Conservation (phyloP, 2,797 vertebrate species). For the Acrossocheilus fasciatus region DNA sequence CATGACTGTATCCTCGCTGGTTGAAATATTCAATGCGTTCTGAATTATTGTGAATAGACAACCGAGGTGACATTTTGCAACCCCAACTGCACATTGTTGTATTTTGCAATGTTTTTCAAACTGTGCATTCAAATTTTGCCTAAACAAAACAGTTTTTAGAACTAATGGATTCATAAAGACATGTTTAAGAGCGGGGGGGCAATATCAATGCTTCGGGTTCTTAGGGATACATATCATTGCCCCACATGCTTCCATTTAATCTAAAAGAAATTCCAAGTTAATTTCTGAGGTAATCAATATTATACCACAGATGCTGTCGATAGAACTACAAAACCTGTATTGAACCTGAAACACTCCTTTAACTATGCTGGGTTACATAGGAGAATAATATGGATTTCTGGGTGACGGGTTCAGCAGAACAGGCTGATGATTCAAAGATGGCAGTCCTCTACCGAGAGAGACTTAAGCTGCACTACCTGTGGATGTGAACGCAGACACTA, state of each 20-base stretch:
- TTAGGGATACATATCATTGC: neutral
- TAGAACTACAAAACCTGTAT: neutral
- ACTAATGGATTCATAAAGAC: neutral
- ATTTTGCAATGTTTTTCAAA: neutral
- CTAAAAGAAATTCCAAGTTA: neutral
- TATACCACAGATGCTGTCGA: neutral
- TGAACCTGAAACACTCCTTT: neutral
- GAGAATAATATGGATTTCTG: neutral
- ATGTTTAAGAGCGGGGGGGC: neutral
- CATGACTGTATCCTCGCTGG: neutral
- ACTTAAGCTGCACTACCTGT: neutral
- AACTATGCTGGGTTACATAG: neutral
- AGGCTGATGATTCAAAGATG: no score
- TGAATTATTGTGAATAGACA: neutral
- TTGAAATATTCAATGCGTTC: neutral
- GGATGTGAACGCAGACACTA: neutral
- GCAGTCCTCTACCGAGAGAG: neutral
- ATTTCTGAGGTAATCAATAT: neutral
- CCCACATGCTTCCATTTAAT: neutral
- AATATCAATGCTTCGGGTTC: neutral
- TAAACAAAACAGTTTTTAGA: neutral
- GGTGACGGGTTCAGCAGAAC: neutral
- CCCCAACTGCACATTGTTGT: neutral
- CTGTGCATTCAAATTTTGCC: neutral
- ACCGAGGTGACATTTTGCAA: neutral